Evolutionary conservation across 2,113 vertebrate genomes (phyloP).

Genomic region (Microcebus ravelobensis): DNA sequence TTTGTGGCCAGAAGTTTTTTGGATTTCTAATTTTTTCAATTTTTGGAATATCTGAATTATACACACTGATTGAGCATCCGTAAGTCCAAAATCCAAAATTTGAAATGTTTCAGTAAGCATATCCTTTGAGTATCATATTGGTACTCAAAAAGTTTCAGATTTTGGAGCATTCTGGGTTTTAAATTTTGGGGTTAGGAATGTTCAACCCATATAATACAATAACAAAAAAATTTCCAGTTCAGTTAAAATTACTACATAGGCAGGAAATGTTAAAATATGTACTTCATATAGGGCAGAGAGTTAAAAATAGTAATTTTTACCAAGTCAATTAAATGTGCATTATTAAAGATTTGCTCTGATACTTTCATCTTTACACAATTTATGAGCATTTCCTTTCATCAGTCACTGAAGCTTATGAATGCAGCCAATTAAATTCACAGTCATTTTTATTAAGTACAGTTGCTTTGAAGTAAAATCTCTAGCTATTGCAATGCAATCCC

Average conservation of each 20-base stretch:
- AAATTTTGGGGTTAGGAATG: background rate
- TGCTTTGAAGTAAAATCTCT: slow-evolving; percentile 80
- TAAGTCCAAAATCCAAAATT: background rate
- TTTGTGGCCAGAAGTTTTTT: background rate
- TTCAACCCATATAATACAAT: background rate
- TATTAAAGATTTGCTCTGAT: slow-evolving; percentile 64
- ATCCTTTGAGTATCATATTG: background rate
- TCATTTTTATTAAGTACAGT: slow-evolving; percentile 78
- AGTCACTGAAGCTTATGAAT: slow-evolving; percentile 55
- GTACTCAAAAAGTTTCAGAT: background rate
- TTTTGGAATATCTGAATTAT: background rate
- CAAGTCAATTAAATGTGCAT: slow-evolving; percentile 69
- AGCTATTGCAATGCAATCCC: slow-evolving; percentile 55
- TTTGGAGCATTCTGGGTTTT: background rate
- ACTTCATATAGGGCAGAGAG: background rate
- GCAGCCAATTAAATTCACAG: slow-evolving; percentile 54
- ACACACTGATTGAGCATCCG: background rate
- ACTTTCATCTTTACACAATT: slow-evolving; percentile 72
- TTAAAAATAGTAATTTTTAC: slow-evolving; percentile 35
- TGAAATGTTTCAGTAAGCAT: background rate
- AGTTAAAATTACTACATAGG: background rate
- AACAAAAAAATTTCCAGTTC: background rate
- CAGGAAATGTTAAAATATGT: slow-evolving; percentile 21
- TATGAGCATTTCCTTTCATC: slow-evolving; percentile 72
- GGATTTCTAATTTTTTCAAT: background rate